Evolutionary conservation across 2,113 vertebrate species (phyloP).

Genomic region (Tapirus terrestris): DNA sequence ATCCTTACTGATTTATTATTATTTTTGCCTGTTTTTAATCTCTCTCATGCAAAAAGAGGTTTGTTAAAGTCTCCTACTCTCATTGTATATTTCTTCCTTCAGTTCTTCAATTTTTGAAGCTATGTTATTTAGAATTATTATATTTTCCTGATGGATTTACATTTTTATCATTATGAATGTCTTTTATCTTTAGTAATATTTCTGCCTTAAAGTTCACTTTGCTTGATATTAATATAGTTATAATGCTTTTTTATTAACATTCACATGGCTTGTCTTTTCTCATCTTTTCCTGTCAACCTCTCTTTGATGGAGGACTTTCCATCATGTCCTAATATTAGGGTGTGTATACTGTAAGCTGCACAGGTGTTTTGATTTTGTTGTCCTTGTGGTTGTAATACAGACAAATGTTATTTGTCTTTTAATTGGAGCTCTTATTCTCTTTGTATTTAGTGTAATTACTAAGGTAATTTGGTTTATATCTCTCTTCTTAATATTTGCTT

Average conservation of each 20-base stretch:
- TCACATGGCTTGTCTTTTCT: neutral
- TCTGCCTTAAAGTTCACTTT: slow-evolving; percentile 9
- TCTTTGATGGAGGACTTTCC: neutral
- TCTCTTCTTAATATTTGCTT: neutral
- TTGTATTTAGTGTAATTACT: slow-evolving; percentile 1
- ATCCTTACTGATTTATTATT: neutral
- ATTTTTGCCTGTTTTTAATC: neutral
- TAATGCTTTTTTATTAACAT: neutral
- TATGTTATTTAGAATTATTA: neutral
- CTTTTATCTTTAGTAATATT: neutral
- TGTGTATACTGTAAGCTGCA: neutral
- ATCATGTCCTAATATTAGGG: neutral
- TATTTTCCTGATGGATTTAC: neutral
- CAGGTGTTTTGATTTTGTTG: neutral
- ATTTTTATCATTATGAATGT: neutral
- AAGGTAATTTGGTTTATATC: neutral
- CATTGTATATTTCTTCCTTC: neutral
- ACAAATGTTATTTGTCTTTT: neutral
- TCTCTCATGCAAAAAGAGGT: neutral
- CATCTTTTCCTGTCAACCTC: neutral
- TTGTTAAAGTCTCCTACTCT: neutral
- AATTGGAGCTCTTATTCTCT: neutral
- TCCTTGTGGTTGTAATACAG: neutral
- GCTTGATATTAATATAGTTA: neutral
- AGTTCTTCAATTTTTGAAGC: neutral